Evolutionary conservation across 2,797 vertebrate species (phyloP).

Genomic region (Microctenopoma stevenorrisi): DNA sequence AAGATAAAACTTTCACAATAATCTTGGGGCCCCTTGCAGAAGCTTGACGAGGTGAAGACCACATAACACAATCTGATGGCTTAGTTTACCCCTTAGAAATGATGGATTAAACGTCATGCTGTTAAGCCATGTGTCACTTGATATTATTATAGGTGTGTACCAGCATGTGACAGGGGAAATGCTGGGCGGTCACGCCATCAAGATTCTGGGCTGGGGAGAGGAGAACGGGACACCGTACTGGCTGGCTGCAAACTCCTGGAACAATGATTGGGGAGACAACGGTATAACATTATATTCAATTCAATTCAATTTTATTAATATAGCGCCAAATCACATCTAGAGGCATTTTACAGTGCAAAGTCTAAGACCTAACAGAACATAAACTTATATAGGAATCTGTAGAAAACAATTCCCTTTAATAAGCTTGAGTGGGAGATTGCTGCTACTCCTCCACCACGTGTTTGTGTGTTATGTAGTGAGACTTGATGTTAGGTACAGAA

Average conservation of each 20-base stretch:
- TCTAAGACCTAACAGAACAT: no score
- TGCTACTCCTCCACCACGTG: no score
- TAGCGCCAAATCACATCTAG: no score
- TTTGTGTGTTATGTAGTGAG: no score
- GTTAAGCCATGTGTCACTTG: not conserved
- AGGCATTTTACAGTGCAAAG: no score
- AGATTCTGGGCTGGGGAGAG: conserved; percentile 92
- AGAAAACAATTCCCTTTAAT: no score
- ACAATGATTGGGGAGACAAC: conserved; percentile 93
- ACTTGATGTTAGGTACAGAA: not conserved
- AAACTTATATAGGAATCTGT: no score
- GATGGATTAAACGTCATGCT: not conserved
- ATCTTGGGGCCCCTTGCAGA: no score
- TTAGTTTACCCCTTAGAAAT: not conserved
- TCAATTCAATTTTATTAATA: no score
- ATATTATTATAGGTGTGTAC: conserved; percentile 88
- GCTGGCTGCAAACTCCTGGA: conserved; percentile 96
- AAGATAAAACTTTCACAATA: no score
- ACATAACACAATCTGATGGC: not conserved
- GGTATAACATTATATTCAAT: conserved; percentile 74
- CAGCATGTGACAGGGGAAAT: conserved; percentile 87
- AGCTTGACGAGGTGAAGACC: no score
- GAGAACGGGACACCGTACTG: conserved; percentile 90
- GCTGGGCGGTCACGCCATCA: conserved; percentile 92
- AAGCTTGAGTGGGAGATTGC: no score